Percentiles rank a stretch among this genome's conserved stretches.
Conservation (phyloP, 1,140 invertebrate genomes). For the Bombus soroeensis region DNA sequence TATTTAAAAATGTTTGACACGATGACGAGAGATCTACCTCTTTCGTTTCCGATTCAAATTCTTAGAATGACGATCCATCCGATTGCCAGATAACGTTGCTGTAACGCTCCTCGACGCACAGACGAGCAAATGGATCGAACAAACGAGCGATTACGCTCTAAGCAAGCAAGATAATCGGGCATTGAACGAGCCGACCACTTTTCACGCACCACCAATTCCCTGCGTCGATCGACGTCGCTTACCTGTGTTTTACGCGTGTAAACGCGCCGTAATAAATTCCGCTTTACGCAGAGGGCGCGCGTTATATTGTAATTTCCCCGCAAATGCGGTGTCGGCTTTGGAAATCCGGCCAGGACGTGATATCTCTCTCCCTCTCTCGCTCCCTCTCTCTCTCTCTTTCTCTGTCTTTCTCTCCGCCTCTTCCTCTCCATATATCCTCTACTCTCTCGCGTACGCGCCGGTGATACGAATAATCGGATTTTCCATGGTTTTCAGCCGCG, state of each 20-base stretch:
- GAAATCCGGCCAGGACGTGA: conserved; percentile 20
- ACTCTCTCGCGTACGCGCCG: conserved; percentile 4
- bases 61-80: too few relatives aligned
- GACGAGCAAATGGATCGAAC: neutral
- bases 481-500: conserved; percentile 60
- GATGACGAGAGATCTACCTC: too few relatives aligned
- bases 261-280: conserved; percentile 38
- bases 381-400: neutral
- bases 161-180: conserved; percentile 19
- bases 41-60: neutral
- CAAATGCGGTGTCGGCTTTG: conserved; percentile 35
- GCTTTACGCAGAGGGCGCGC: conserved; percentile 8
- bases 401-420: conserved; percentile 17
- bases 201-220: neutral
- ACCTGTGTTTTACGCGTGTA: conserved; percentile 19
- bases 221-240: neutral
- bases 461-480: conserved; percentile 64
- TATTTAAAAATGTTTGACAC: too few relatives aligned
- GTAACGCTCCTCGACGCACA: too few relatives aligned
- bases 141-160: conserved; percentile 1
- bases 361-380: conserved; percentile 7
- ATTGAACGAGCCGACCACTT: conserved; percentile 5
- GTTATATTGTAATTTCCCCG: conserved; percentile 62
- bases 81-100: neutral
- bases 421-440: neutral